Conservation (phyloP, 2,888 invertebrate species). For the Diarsia brunnea region DNA sequence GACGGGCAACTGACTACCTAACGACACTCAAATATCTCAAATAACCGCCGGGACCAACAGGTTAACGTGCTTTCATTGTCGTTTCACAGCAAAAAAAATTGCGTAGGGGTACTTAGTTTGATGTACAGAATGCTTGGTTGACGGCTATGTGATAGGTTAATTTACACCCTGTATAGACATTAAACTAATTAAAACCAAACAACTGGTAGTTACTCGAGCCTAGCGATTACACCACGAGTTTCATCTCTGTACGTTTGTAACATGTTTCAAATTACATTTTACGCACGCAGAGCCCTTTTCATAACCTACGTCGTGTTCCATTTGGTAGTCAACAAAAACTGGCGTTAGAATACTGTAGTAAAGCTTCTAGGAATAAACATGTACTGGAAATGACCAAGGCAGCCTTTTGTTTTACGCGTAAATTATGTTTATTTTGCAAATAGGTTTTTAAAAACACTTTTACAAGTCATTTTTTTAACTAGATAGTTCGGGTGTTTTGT, state of each 20-base stretch:
- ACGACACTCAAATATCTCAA: no score
- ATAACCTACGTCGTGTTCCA: constrained; percentile 75
- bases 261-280: constrained; percentile 76
- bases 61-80: no score
- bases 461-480: no score
- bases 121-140: no score
- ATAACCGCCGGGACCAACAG: no score
- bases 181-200: constrained; percentile 21
- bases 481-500: no score
- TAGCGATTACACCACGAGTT: constrained; percentile 31
- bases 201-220: neutral
- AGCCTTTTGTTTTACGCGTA: neutral
- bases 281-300: constrained; percentile 71
- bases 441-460: no score
- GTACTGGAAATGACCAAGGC: constrained; percentile 53
- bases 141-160: no score
- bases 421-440: no score
- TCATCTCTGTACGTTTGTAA: constrained; percentile 61
- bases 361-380: constrained; percentile 50
- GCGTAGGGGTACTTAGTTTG: no score
- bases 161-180: constrained; percentile 6
- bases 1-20: no score
- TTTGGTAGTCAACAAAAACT: constrained; percentile 75
- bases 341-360: constrained; percentile 64
- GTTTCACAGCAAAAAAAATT: no score